Evolutionary conservation across 30 jellyfish, hydroid and myxozoan species (phyloP).

Genomic region (Nemopilema nomurai): DNA sequence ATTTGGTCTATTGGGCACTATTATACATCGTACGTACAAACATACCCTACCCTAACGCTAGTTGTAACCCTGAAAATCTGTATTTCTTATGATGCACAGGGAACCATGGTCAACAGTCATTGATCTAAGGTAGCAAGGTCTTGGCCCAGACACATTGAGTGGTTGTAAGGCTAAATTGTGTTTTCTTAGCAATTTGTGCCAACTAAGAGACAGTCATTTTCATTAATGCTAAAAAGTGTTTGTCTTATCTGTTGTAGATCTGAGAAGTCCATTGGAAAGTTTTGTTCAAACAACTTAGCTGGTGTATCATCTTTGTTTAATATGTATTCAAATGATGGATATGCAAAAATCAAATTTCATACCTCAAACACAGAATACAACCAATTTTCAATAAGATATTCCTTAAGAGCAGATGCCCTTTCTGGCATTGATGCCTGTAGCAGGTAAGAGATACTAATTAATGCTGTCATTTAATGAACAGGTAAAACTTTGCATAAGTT

Average conservation of each 20-base stretch:
- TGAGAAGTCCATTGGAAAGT: conserved; percentile 26
- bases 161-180: too few relatives aligned
- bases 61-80: too few relatives aligned
- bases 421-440: conserved; percentile 3
- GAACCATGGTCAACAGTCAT: too few relatives aligned
- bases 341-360: conserved; percentile 44
- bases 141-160: too few relatives aligned
- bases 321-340: conserved; percentile 54
- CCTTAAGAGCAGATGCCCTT: background rate
- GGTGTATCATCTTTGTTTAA: conserved; percentile 5
- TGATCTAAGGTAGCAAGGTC: too few relatives aligned
- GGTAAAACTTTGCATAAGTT: too few relatives aligned
- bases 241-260: conserved; percentile 18
- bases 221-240: too few relatives aligned
- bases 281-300: conserved; percentile 39
- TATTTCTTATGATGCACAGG: too few relatives aligned
- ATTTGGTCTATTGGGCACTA: too few relatives aligned
- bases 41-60: too few relatives aligned
- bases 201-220: background rate
- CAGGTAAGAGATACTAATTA: background rate
- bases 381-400: conserved; percentile 8
- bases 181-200: too few relatives aligned
- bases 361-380: conserved; percentile 23
- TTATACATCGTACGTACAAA: too few relatives aligned
- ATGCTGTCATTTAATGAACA: background rate